Evolutionary conservation across 2,888 invertebrate genomes (phyloP), one percentile per base, ranked within the genome.

Genomic region (Halictus quadricinctus): DNA sequence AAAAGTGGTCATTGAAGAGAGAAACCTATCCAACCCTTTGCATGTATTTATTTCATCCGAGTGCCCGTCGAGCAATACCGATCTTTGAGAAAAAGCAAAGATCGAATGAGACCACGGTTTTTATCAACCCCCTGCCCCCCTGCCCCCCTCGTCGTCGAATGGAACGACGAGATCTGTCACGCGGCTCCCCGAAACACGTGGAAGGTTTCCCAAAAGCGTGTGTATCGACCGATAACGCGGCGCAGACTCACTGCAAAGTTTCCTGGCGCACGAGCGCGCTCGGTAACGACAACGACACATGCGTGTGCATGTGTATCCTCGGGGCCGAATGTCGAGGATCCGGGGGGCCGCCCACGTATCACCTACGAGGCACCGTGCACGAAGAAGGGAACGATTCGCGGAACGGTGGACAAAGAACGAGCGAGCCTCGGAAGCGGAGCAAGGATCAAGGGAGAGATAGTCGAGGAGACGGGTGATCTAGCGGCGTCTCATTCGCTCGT

Each of bases 281-380:
- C 18, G 64, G 64, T 7, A 64, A 64, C 58, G 64, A 64, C 64
- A 29, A 29, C 25, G 25, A 76, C 73, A 36, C 36, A 36, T 1
- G 82, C 86, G 78, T 60, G 72, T 43, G 46, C 76, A 54, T 29
- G 25, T 43, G 29, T 50, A 73, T 70, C 50, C 72, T 43, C 41
- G 66, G n/a, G 54, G 41, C 60, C 66, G 69, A 76, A 79, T 43
- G 77, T n/a, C 74, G 64, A 18, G 76, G 85, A 64, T 88, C 83
- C 64, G 86, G 85, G 86, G 90, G 86, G 89, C 90, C 90, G 89
- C 90, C 90, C 90, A 90, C 90, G 88, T 90, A 81, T 90, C 88
- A 82, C 87, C 88, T 84, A 88, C 85, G 41, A 84, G 81, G 80
- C 80, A 86, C 70, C 29, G 46, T 46, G 60, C 72, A 73, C 82